phyloP scores from a whole-genome alignment of 2,113 vertebrate genomes.

The Corythornis vintsioides region DNA sequence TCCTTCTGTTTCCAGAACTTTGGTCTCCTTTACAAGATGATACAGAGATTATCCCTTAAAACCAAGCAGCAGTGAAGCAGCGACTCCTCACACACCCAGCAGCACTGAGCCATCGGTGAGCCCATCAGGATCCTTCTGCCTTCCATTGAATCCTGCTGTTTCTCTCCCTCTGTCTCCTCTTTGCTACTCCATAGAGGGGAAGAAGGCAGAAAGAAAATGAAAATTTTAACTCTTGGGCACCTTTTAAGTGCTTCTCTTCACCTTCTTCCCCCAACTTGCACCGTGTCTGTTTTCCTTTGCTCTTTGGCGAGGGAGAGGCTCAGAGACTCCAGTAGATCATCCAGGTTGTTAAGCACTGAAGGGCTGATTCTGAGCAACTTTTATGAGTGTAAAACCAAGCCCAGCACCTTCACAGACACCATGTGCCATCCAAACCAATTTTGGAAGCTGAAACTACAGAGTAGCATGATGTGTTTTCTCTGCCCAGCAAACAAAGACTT shows the following conservation, averaged over 20 bases:
- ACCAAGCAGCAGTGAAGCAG: conserved; percentile 83
- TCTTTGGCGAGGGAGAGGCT: background rate
- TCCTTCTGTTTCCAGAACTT: conserved; percentile 83
- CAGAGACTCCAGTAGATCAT: background rate
- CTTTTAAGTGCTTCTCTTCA: conserved; percentile 17
- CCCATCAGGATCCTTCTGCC: conserved; percentile 20
- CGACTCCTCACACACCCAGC: background rate
- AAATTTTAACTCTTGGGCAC: background rate
- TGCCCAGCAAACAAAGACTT: background rate
- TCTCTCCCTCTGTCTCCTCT: conserved; percentile 16
- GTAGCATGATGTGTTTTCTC: background rate
- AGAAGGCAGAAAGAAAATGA: conserved; percentile 18
- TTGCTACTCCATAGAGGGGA: background rate
- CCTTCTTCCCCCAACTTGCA: background rate
- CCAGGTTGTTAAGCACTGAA: background rate
- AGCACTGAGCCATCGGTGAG: conserved; percentile 51
- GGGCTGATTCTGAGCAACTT: background rate
- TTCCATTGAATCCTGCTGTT: conserved; percentile 21
- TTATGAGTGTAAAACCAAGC: background rate
- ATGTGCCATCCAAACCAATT: background rate
- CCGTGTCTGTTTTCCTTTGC: conserved; percentile 8
- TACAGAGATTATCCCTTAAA: conserved; percentile 89
- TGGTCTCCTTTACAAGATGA: conserved; percentile 85
- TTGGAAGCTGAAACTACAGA: background rate
- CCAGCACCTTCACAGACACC: background rate